Evolutionary conservation across 1,140 invertebrate species (phyloP).

Genomic region (Hylaeus anthracinus): DNA sequence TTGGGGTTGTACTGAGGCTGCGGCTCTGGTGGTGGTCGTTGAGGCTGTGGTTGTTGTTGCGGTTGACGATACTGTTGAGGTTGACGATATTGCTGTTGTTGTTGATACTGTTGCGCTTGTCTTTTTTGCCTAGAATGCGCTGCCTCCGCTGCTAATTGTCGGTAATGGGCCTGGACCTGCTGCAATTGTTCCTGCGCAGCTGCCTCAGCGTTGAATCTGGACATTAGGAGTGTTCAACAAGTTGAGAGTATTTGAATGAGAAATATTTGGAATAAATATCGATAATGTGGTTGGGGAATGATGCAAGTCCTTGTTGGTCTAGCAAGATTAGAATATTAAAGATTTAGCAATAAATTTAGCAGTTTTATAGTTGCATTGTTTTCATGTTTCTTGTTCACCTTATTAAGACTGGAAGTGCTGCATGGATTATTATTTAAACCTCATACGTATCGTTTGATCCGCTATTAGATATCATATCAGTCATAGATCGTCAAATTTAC

Average conservation of each 20-base stretch:
- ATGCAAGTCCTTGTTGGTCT: too few relatives aligned
- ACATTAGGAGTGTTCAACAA: not conserved
- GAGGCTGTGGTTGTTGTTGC: slow-evolving; percentile 44
- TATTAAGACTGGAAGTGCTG: too few relatives aligned
- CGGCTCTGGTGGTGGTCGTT: slow-evolving; percentile 63
- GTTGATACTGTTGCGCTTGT: slow-evolving; percentile 41
- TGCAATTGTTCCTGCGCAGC: slow-evolving; percentile 18
- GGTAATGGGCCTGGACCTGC: slow-evolving; percentile 18
- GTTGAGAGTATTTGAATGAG: too few relatives aligned
- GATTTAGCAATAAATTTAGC: too few relatives aligned
- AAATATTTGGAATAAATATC: too few relatives aligned
- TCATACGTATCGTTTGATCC: too few relatives aligned
- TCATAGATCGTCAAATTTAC: slow-evolving; percentile 46
- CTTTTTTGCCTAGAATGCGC: slow-evolving; percentile 46
- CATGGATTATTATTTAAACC: too few relatives aligned
- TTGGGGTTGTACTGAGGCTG: slow-evolving; percentile 75
- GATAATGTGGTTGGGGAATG: too few relatives aligned
- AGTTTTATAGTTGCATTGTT: too few relatives aligned
- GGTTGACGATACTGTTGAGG: slow-evolving; percentile 24
- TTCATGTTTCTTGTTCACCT: too few relatives aligned
- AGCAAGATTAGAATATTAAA: too few relatives aligned
- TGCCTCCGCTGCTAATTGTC: not conserved
- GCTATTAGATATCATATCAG: not conserved
- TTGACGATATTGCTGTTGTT: slow-evolving; percentile 7
- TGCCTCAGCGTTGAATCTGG: slow-evolving; percentile 43